phyloP scores from a whole-genome alignment of 1,140 invertebrate species.

The Rhopalosiphum maidis region DNA sequence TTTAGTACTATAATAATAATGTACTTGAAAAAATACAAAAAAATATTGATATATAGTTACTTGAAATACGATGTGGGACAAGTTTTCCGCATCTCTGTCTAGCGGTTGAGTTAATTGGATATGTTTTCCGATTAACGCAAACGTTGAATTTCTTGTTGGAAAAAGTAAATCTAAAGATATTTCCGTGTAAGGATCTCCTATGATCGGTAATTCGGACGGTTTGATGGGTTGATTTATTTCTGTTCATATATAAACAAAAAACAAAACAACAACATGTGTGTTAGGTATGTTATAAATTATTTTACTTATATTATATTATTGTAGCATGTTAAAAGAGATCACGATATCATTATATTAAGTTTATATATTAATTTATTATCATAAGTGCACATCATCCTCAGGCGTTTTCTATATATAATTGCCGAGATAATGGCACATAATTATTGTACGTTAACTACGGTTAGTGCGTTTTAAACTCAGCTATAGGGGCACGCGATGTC shows the following conservation, averaged over 20 bases:
- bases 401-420: slow-evolving; percentile 3
- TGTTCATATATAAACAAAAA: slow-evolving; percentile 62
- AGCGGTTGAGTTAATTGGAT: slow-evolving; percentile 79
- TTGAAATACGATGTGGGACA: slow-evolving; percentile 87
- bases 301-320: neutral
- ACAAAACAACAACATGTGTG: neutral
- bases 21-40: neutral
- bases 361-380: neutral
- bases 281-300: neutral
- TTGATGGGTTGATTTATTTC: slow-evolving; percentile 81
- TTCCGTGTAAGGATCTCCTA: slow-evolving; percentile 80
- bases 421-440: neutral
- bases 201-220: slow-evolving; percentile 80
- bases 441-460: neutral
- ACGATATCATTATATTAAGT: neutral
- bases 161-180: slow-evolving; percentile 80
- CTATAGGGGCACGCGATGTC: neutral
- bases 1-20: no score
- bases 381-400: neutral
- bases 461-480: neutral
- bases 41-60: slow-evolving; percentile 64
- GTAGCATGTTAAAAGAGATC: neutral
- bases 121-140: slow-evolving; percentile 82
- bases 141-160: slow-evolving; percentile 76
- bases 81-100: slow-evolving; percentile 83